Base-by-base conservation (phyloP, 2,888 invertebrate species). In the Caenorhabditis sp. region DNA sequence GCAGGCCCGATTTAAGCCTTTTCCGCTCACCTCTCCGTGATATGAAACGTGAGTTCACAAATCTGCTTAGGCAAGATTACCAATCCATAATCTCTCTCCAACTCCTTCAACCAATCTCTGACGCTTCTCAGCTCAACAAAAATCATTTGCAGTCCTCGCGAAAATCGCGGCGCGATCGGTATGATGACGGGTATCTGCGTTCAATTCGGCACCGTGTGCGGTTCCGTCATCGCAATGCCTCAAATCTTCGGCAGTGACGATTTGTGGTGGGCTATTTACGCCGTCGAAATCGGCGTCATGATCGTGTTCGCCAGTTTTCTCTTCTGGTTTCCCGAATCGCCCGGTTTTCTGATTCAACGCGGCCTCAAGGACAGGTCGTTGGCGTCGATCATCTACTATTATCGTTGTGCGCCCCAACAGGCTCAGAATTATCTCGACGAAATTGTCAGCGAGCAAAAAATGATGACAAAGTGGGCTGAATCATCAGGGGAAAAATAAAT, bases 141-240 rank as follows among this genome's bases (percentile, higher is more conserved):
- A n/a, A n/a, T n/a, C n/a, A n/a, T n/a, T n/a, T n/a, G n/a, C n/a
- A 83, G 82, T 62, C 85, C 85, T 2, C 81, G 76, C 57, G 66
- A 72, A 70, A 81, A 83, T 31, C 77, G 85, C 23, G 85, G 85
- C 50, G 67, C 75, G 14, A 76, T 85, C 31, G 78, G 82, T 53
- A 85, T 85, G 85, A 78, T 83, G 51, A 84, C 83, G 8, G 85
- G 85, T 43, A 74, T 77, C 8, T 69, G 78, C 63, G 81, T 85
- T 19, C 85, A 85, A 69, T 21, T 81, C 8, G 79, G 84, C 49
- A 76, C 80, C 12, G 80, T 84, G 14, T 51, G 69, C 55, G 84
- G 83, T 43, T 82, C 85, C 23, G 69, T 84, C 19, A 54, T 85
- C 14, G 83, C 81, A 1, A 83, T 85, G 81, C 85, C 84, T 19